These are phyloP conservation scores for Laothoe populi DNA, from an alignment of 2,888 invertebrate genomes.

Conservation along the genomic window DNA sequence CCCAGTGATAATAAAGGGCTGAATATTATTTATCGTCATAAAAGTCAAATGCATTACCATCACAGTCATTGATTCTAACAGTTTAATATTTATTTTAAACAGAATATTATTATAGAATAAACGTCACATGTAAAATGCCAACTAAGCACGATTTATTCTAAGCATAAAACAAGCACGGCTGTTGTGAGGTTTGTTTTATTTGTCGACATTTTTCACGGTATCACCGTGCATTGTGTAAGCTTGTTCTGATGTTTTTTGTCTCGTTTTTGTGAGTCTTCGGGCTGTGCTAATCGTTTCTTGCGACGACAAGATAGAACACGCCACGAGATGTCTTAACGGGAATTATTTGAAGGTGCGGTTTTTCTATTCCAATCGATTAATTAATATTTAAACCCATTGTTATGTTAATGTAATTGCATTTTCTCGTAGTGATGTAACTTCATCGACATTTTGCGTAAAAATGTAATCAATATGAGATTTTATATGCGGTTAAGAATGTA, in stretches of 20 bases:
- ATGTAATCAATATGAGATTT: neutral
- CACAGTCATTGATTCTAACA: neutral
- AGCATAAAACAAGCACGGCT: conserved; percentile 37
- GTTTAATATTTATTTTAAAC: neutral
- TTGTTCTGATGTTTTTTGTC: conserved; percentile 42
- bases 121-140: conserved; percentile 18
- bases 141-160: conserved; percentile 28
- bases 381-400: conserved; percentile 33
- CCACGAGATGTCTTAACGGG: conserved; percentile 46
- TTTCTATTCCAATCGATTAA: conserved; percentile 39
- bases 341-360: conserved; percentile 32
- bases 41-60: neutral
- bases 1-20: too few species aligned
- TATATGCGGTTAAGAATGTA: neutral
- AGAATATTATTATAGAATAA: conserved; percentile 21
- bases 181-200: conserved; percentile 63
- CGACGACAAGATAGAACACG: conserved; percentile 73
- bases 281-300: conserved; percentile 64
- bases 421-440: neutral
- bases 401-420: conserved; percentile 23
- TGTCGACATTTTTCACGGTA: conserved; percentile 70
- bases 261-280: conserved; percentile 52
- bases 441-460: neutral
- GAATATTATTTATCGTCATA: too few species aligned
- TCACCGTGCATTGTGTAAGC: conserved; percentile 62